phyloP scores from a whole-genome alignment of 2,888 invertebrate genomes.

The Drosophila dives region DNA sequence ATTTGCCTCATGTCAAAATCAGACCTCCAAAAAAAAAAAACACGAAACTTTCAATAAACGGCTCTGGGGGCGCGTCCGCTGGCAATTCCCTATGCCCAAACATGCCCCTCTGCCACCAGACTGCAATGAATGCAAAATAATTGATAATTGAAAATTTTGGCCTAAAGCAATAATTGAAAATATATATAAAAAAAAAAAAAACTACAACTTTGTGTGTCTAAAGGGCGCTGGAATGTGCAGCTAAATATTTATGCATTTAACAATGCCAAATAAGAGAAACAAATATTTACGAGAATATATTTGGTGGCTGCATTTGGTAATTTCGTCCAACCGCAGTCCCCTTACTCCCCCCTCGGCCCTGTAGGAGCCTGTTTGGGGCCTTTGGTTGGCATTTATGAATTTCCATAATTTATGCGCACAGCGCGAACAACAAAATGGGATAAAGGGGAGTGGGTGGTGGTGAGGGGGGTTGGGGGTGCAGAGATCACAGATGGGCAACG shows the following conservation, averaged over 20 bases:
- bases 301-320: constrained; percentile 37
- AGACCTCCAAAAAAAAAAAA: constrained; percentile 35
- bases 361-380: not conserved
- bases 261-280: constrained; percentile 63
- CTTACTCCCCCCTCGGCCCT: not conserved
- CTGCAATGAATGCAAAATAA: constrained; percentile 57
- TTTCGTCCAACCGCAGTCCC: not conserved
- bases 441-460: constrained; percentile 2
- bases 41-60: constrained; percentile 21
- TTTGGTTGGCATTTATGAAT: constrained; percentile 45
- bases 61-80: constrained; percentile 2
- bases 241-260: constrained; percentile 75
- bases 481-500: constrained; percentile 20
- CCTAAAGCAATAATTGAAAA: constrained; percentile 24
- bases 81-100: not conserved
- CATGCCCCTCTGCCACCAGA: not conserved
- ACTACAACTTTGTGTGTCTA: not conserved
- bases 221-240: constrained; percentile 40
- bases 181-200: not conserved
- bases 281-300: constrained; percentile 59
- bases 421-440: constrained; percentile 12
- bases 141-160: constrained; percentile 76
- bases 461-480: constrained; percentile 3
- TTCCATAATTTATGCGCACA: constrained; percentile 68
- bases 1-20: constrained; percentile 74